phyloP scores from a whole-genome alignment of 2,888 invertebrate species.

The Coleophora flavipennella region DNA sequence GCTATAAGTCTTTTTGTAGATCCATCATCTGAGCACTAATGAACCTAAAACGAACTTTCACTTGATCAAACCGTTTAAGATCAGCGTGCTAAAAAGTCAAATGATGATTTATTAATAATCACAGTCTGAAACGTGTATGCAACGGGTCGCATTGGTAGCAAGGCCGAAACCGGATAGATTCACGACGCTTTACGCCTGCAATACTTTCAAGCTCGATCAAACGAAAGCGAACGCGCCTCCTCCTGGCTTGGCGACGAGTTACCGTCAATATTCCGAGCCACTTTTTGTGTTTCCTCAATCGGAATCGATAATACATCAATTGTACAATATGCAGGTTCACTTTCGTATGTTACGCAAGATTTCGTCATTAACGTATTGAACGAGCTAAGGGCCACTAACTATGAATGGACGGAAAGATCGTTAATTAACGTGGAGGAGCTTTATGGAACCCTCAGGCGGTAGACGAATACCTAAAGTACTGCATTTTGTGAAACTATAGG shows the following conservation, averaged over 20 bases:
- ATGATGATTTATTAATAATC: constrained; percentile 45
- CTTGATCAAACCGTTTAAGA: constrained; percentile 41
- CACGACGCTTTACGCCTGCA: constrained; percentile 32
- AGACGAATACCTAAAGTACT: constrained; percentile 1
- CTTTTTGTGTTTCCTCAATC: constrained; percentile 65
- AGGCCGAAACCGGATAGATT: constrained; percentile 55
- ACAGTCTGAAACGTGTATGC: constrained; percentile 41
- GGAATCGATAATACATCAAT: constrained; percentile 51
- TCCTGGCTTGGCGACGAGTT: constrained; percentile 62
- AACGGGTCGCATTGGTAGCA: constrained; percentile 40
- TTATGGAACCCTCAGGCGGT: constrained; percentile 21
- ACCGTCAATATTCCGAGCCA: constrained; percentile 52
- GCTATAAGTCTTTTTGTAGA: constrained; percentile 6
- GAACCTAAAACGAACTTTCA: constrained; percentile 43
- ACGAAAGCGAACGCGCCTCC: constrained; percentile 59
- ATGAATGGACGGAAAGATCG: constrained; percentile 37
- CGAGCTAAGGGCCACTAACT: constrained; percentile 18
- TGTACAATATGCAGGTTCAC: constrained; percentile 50
- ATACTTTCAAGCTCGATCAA: constrained; percentile 55
- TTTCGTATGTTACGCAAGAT: constrained; percentile 55
- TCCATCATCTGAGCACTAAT: constrained; percentile 10
- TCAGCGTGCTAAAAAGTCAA: constrained; percentile 42
- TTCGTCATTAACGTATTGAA: constrained; percentile 31
- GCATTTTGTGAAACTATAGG: not conserved
- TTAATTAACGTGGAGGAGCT: constrained; percentile 48